Evolutionary conservation across 2,888 invertebrate genomes (phyloP), one percentile per base, ranked within the genome.

Genomic region (Andrena bicolor): DNA sequence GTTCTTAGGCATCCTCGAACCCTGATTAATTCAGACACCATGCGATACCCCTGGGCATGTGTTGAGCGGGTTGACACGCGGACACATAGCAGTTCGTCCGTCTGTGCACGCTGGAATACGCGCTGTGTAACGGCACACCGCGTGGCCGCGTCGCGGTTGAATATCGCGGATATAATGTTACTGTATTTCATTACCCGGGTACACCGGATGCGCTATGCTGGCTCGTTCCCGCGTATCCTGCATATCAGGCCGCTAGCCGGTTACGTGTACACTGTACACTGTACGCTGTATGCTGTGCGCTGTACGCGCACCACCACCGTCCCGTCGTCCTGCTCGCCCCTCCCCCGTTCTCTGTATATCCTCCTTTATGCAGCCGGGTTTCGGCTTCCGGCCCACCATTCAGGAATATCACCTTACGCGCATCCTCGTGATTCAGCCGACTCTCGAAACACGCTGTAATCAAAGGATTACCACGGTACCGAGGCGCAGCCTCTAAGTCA

Each of bases 111-210:
- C 2, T 48, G 48, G 13, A 60, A 71, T 72, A 74, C 56, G 81
- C 71, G 65, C 30, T 87, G 73, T 88, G 92, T 91, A 92, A 92
- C 83, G 86, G 76, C 89, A 92, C 89, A 92, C 92, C 89, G 85
- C 88, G 85, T 86, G 83, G 41, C 83, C 89, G 90, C 91, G 88
- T 53, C 83, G 85, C 89, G 86, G 86, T 87, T 86, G 90, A 89
- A 90, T 90, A 91, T 91, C 90, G 89, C 88, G 90, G 90, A 92
- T 92, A 92, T 93, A 91, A 91, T 91, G 92, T 93, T 93, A 92
- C 93, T 91, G 90, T 92, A 92, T 93, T 92, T 92, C 92, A 92
- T 93, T 93, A 93, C 92, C 88, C 85, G 82, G 60, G 88, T 83
- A 85, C 66, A 77, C 90, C 90, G 90, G 91, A 91, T 88, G 90